Evolutionary conservation across 2,888 invertebrate species (phyloP), one percentile per base, ranked within the genome.

Genomic region (Epinotia nisella): DNA sequence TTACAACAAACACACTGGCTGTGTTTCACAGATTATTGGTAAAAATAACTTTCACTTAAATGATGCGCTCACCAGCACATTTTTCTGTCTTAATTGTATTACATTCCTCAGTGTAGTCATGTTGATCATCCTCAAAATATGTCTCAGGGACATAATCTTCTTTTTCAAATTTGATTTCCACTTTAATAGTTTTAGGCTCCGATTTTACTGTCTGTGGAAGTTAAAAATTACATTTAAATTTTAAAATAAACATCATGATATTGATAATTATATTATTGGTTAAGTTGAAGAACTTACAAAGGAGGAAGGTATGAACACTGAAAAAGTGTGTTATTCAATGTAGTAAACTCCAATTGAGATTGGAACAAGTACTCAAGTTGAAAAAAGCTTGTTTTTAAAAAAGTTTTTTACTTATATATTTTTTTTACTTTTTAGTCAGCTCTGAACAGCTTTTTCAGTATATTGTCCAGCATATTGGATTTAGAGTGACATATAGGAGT

Each of bases 201-300:
- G 74, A 80, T 79, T 80, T 78, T 5, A 72, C 17, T 39, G 17
- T 15, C 71, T 71, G 60, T n/a, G 17, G 58, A 60, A 15, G 9
- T 13, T 3, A 41, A 21, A 19, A 41, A 19, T 15, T 11, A n/a
- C 49, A 49, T 49, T 15, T 49, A n/a, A n/a, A 49, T 4, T 15
- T 15, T 11, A 45, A 45, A 45, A 45, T 45, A 45, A 4, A 45
- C 45, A 45, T 45, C 35, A 45, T 49, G n/a, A 49, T n/a, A n/a
- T n/a, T n/a, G n/a, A 45, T 15, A 15, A 2, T 3, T 45, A 45
- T 15, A 45, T 45, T 45, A 29, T 29, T 5, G 0, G n/a, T n/a
- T n/a, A 29, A 15, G n/a, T 49, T 15, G 45, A 45, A 45, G 15
- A 45, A 45, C 45, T 45, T 45, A 35, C 35, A 35, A 35, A 35